Base-by-base conservation (phyloP, 2,113 vertebrate genomes). In the Gobiocypris rarus region DNA sequence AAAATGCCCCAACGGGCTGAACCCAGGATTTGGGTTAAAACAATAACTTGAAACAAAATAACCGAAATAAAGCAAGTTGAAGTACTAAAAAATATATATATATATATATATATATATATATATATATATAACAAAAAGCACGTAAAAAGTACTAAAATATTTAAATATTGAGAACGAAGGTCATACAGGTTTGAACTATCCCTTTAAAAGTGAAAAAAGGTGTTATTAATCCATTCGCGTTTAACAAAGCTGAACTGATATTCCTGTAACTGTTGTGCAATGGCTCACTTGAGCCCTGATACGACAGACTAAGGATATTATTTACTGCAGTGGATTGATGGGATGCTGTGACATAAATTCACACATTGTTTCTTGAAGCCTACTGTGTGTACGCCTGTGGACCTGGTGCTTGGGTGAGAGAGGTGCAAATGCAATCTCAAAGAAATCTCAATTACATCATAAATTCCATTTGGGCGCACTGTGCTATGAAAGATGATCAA, bases 361-460 rank as follows among this genome's bases (percentile, higher is more conserved):
- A 28, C 22, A 45, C 58, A 63, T 63, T 79, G 56, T 79, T 78
- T 61, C 41, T 63, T 79, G n/a, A 45, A 48, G 38, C 14, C 52
- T 38, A 14, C 17, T 58, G 52, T 19, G 4, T 24, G 24, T 76
- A 52, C 41, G 54, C 31, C 22, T 24, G 31, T 41, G 52, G 31
- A 41, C 19, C 50, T 75, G 48, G 48, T 48, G 45, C 3, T 10
- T 11, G 45, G 45, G 14, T 31, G 70, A 73, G 43, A 73, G 41
- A 3, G 4, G 26, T 28, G 50, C 50, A 56, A 54, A 76, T 76
- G 75, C 31, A 59, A 48, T 73, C 70, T 73, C 41, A 73, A 70
- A 73, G 70, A 73, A 73, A 73, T 48, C 70, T 24, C 22, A 73
- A 73, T 73, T 73, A 73, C 70, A 24, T 73, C 70, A 73, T 73